Evolutionary conservation across 2,113 vertebrate species (phyloP).

Genomic region (Cettia cetti): DNA sequence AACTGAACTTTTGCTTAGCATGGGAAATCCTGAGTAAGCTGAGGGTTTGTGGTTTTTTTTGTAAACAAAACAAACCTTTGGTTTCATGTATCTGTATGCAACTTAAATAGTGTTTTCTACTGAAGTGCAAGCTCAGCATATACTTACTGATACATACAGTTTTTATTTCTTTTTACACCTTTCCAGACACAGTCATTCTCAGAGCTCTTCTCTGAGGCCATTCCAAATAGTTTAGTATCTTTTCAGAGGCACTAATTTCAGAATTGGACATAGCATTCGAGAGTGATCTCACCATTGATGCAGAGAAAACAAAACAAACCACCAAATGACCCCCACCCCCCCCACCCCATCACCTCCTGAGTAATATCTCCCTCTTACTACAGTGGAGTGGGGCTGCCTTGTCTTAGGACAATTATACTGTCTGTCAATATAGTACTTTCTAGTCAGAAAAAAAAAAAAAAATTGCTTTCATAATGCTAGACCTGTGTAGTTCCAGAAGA

Average conservation of each 20-base stretch:
- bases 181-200: not conserved
- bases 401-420: not conserved
- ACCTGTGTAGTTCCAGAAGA: not conserved
- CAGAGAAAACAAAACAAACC: not conserved
- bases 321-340: fast-evolving
- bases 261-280: not conserved
- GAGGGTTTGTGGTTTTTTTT: too few relatives aligned
- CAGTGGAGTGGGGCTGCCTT: not conserved
- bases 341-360: not conserved
- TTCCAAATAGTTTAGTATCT: not conserved
- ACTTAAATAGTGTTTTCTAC: not conserved
- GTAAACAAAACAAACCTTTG: not conserved
- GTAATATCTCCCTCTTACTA: not conserved
- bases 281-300: not conserved
- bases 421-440: not conserved
- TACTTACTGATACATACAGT: not conserved
- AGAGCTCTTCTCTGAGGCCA: not conserved
- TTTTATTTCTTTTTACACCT: not conserved
- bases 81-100: not conserved
- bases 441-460: not conserved
- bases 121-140: not conserved
- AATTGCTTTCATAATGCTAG: not conserved
- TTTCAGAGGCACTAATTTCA: not conserved
- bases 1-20: not conserved
- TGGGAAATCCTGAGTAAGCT: not conserved